Percentiles rank a stretch among this genome's conserved stretches.
phyloP scores from a whole-genome alignment of 2,888 invertebrate species.

The Lobophora halterata region DNA sequence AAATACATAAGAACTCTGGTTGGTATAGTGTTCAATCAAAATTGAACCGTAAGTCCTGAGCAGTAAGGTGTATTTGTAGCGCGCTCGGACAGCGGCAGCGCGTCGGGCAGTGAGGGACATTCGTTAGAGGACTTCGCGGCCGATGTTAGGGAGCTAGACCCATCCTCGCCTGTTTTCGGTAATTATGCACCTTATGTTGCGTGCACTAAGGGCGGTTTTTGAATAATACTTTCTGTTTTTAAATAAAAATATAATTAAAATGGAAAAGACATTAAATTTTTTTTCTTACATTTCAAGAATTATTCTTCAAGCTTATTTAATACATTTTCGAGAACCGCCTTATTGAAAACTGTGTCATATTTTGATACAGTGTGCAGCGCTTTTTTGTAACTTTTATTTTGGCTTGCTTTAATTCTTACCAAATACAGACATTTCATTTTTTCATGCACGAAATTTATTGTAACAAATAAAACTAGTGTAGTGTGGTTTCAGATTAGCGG shows the following conservation, averaged over 20 bases:
- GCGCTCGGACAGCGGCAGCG: conserved; percentile 72
- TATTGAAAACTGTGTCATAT: background rate
- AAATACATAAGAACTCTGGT: background rate
- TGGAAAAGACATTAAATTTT: too few species aligned
- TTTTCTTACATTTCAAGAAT: too few species aligned
- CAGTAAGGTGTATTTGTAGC: conserved; percentile 52
- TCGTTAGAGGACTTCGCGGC: conserved; percentile 73
- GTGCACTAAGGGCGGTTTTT: conserved; percentile 38
- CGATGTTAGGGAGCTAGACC: conserved; percentile 75
- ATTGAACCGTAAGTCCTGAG: conserved; percentile 19
- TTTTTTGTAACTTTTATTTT: conserved; percentile 22
- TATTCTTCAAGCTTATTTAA: too few species aligned
- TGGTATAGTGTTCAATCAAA: background rate
- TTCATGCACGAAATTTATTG: background rate
- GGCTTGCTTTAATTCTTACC: conserved; percentile 23
- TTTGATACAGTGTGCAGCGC: conserved; percentile 6
- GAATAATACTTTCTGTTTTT: conserved; percentile 6
- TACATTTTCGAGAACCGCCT: background rate
- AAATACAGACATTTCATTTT: background rate
- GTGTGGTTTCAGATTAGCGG: too few species aligned
- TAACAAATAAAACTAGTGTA: too few species aligned
- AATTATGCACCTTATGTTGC: conserved; percentile 52
- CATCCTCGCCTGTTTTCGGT: conserved; percentile 75
- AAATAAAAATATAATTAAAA: too few species aligned
- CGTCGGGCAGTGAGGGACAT: conserved; percentile 57